These are phyloP conservation scores for Theristicus caerulescens DNA, from an alignment of 2,113 vertebrate species.

Conservation along the genomic window DNA sequence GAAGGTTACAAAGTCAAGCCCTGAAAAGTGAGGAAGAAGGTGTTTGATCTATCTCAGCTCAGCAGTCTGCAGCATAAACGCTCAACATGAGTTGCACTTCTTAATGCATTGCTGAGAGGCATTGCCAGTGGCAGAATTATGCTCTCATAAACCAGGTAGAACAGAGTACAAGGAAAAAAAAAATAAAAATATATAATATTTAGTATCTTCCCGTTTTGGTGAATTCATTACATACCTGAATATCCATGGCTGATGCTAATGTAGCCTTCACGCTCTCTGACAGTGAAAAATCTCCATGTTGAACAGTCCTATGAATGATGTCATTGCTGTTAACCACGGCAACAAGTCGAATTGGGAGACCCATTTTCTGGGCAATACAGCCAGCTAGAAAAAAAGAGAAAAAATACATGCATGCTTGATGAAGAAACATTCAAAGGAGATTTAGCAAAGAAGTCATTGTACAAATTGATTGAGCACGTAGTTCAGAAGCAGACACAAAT, in stretches of 20 bases:
- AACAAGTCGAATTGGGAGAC: slow-evolving; percentile 83
- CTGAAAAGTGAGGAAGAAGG: not conserved
- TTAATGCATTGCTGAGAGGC: not conserved
- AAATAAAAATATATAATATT: not conserved
- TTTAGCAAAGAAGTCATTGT: not conserved
- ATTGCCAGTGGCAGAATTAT: not conserved
- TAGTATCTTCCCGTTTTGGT: not conserved
- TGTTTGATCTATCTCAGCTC: not conserved
- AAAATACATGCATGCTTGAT: not conserved
- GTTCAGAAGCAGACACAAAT: not conserved
- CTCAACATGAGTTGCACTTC: not conserved
- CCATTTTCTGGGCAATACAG: slow-evolving; percentile 81
- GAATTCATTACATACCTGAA: slow-evolving; percentile 80
- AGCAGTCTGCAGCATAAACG: not conserved
- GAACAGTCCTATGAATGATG: slow-evolving; percentile 82
- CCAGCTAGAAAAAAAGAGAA: slow-evolving; percentile 70
- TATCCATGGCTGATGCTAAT: slow-evolving; percentile 91
- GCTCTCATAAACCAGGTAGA: not conserved
- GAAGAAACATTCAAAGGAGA: not conserved
- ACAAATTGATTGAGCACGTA: not conserved
- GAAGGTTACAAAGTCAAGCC: not conserved
- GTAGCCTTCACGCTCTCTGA: slow-evolving; percentile 73
- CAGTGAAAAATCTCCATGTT: slow-evolving; percentile 87
- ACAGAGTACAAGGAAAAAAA: not conserved
- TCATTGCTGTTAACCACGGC: slow-evolving; percentile 89